phyloP scores from a whole-genome alignment of 1,140 invertebrate species.

The Eumeta japonica region DNA sequence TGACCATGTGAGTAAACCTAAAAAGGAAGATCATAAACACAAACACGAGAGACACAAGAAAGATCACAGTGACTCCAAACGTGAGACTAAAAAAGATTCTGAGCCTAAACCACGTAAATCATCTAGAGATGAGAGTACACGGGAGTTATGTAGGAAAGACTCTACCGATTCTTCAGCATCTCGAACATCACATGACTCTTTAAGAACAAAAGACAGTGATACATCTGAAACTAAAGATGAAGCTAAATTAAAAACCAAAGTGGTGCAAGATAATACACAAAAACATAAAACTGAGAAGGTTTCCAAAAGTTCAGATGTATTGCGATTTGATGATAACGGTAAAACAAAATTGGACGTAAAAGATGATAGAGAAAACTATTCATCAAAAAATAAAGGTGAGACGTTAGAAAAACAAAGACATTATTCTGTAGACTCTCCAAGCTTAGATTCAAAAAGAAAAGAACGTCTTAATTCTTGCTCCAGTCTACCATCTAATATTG shows the following conservation, averaged over 20 bases:
- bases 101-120: slow-evolving; percentile 39
- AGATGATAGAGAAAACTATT: slow-evolving; percentile 28
- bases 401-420: slow-evolving; percentile 49
- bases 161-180: slow-evolving; percentile 55
- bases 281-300: slow-evolving; percentile 31
- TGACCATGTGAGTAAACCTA: no score
- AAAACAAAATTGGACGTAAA: slow-evolving; percentile 33
- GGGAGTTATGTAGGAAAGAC: slow-evolving; percentile 52
- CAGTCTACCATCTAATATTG: slow-evolving; percentile 65
- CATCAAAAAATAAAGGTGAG: slow-evolving; percentile 24
- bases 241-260: slow-evolving; percentile 26
- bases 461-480: slow-evolving; percentile 59
- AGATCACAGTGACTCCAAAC: slow-evolving; percentile 32
- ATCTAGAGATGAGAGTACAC: slow-evolving; percentile 45
- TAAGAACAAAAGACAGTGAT: slow-evolving; percentile 46
- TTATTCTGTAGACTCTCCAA: slow-evolving; percentile 53
- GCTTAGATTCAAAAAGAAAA: slow-evolving; percentile 52
- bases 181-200: slow-evolving; percentile 50
- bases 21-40: slow-evolving; percentile 42
- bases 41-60: slow-evolving; percentile 39
- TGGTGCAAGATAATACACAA: slow-evolving; percentile 14
- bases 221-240: slow-evolving; percentile 46
- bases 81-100: slow-evolving; percentile 36
- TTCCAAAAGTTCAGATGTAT: slow-evolving; percentile 8
- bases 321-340: slow-evolving; percentile 14